phyloP scores from a whole-genome alignment of 2,888 invertebrate genomes.

The Caradrina clavipalpis region DNA sequence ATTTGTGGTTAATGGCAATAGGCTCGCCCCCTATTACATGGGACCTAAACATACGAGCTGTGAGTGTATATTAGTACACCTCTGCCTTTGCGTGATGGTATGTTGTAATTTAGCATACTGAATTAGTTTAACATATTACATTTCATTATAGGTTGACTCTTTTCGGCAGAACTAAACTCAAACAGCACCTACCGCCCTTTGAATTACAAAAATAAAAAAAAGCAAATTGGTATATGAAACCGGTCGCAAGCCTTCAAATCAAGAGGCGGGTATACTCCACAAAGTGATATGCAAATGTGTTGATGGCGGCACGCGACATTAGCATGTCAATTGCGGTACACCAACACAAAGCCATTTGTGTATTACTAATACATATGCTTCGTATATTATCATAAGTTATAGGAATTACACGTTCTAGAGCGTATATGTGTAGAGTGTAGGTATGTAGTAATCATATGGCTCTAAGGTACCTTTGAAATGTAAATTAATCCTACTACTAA shows the following conservation, averaged over 20 bases:
- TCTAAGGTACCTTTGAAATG: too few species aligned
- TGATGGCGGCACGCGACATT: constrained; percentile 51
- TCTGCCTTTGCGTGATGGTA: too few species aligned
- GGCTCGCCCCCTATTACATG: too few species aligned
- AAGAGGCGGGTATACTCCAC: constrained; percentile 38
- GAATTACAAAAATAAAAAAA: not conserved
- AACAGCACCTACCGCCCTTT: not conserved
- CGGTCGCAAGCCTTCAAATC: constrained; percentile 31
- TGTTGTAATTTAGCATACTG: too few species aligned
- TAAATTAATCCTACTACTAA: too few species aligned
- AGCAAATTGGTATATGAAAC: constrained; percentile 20
- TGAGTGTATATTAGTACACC: too few species aligned
- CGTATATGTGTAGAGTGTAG: too few species aligned
- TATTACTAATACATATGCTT: constrained; percentile 29
- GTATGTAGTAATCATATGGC: not conserved
- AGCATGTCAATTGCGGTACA: constrained; percentile 53
- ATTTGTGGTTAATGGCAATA: too few species aligned
- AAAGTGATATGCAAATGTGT: constrained; percentile 60
- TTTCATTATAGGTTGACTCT: too few species aligned
- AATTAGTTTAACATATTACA: too few species aligned
- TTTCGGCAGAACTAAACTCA: not conserved
- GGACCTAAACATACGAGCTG: too few species aligned
- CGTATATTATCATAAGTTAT: not conserved
- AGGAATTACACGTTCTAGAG: not conserved
- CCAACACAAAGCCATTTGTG: constrained; percentile 33